phyloP scores from a whole-genome alignment of 2,888 invertebrate genomes.

The Caenorhabditis afra region DNA sequence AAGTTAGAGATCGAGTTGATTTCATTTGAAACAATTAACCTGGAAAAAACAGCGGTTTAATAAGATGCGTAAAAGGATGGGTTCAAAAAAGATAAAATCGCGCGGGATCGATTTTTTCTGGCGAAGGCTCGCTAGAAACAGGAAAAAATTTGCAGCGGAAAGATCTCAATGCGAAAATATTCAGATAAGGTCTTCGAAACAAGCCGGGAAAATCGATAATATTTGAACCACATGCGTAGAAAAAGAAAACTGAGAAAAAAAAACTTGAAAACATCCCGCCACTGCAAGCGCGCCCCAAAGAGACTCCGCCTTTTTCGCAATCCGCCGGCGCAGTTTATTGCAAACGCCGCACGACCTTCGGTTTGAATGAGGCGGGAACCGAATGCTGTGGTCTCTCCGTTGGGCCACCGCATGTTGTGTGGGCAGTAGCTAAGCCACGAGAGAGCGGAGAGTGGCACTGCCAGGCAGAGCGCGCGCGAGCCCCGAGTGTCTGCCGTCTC shows the following conservation, averaged over 20 bases:
- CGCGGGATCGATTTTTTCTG: too few species aligned
- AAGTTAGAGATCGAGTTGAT: neutral
- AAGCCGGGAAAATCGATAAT: constrained; percentile 24
- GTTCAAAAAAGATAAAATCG: too few species aligned
- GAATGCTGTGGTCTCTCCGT: neutral
- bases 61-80: neutral
- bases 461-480: constrained; percentile 7
- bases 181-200: too few species aligned
- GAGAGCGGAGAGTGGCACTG: constrained; percentile 5
- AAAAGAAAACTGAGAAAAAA: constrained; percentile 14
- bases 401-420: neutral
- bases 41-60: neutral
- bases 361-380: too few species aligned
- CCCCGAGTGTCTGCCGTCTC: too few species aligned
- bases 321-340: neutral
- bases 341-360: constrained; percentile 23
- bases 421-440: neutral
- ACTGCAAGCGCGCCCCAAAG: constrained; percentile 22
- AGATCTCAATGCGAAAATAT: too few species aligned
- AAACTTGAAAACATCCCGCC: constrained; percentile 1
- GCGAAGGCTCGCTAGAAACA: too few species aligned
- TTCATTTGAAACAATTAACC: constrained; percentile 26
- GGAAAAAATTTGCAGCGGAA: too few species aligned
- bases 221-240: neutral
- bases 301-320: constrained; percentile 6